These are phyloP conservation scores for Natrix natrix DNA, from an alignment of 2,797 vertebrate genomes.

Conservation along the genomic window DNA sequence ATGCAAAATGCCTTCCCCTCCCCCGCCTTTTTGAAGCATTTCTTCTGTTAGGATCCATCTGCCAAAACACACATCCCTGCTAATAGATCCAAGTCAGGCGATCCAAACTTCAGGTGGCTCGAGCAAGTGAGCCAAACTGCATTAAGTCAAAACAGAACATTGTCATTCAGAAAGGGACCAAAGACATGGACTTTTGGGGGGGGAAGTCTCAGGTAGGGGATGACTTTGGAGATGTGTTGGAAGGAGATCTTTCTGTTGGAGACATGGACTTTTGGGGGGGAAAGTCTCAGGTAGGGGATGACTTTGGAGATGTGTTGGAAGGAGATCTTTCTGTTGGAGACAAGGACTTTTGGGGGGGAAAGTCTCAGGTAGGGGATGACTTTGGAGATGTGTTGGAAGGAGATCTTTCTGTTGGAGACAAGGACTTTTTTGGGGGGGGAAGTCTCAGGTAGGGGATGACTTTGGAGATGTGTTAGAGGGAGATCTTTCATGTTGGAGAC, in stretches of 20 bases:
- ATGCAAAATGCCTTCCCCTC: not conserved
- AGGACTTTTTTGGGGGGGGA: not conserved
- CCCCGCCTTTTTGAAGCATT: not conserved
- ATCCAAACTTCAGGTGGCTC: not conserved
- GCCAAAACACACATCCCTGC: not conserved
- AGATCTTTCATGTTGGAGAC: not conserved
- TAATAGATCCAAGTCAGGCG: not conserved
- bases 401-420: too few species aligned
- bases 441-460: not conserved
- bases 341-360: not conserved
- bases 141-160: not conserved
- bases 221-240: not conserved
- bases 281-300: not conserved
- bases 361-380: not conserved
- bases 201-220: not conserved
- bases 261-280: not conserved
- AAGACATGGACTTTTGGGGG: not conserved
- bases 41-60: not conserved
- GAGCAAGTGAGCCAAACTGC: not conserved
- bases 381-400: too few species aligned
- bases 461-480: not conserved
- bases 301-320: not conserved
- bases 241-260: not conserved
- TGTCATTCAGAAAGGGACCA: too few species aligned
- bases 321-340: not conserved